phyloP scores from a whole-genome alignment of 1,140 invertebrate species.

The Drosophila takahashii region DNA sequence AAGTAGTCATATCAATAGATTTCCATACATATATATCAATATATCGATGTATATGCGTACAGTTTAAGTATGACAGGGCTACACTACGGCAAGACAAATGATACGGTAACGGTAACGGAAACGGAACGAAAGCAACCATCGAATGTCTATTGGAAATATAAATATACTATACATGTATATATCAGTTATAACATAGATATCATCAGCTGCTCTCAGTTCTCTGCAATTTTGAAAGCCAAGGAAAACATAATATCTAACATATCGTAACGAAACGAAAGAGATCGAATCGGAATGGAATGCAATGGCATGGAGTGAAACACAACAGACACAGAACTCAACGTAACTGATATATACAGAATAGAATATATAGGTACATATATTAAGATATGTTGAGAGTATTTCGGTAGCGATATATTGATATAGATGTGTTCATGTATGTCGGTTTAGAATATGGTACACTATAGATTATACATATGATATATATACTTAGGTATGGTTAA shows the following conservation, averaged over 20 bases:
- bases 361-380: not conserved
- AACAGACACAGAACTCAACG: conserved; percentile 34
- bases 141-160: conserved; percentile 3
- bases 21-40: conserved; percentile 46
- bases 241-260: not conserved
- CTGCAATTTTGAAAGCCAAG: conserved; percentile 4
- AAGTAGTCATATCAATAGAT: conserved; percentile 49
- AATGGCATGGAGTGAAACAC: conserved; percentile 8
- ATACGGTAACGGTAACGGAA: conserved; percentile 38
- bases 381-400: conserved; percentile 16
- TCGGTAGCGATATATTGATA: conserved; percentile 38
- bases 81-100: conserved; percentile 73
- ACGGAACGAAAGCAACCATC: conserved; percentile 8
- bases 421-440: conserved; percentile 36
- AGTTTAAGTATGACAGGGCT: conserved; percentile 39
- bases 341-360: conserved; percentile 24
- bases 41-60: conserved; percentile 32
- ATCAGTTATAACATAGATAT: conserved; percentile 7
- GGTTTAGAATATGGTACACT: conserved; percentile 51
- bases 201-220: not conserved
- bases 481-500: conserved; percentile 50
- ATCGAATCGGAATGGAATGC: conserved; percentile 7
- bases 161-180: conserved; percentile 5
- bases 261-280: not conserved
- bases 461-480: conserved; percentile 52